phyloP scores from a whole-genome alignment of 2,888 invertebrate genomes.

The Himalopsyche japonica region DNA sequence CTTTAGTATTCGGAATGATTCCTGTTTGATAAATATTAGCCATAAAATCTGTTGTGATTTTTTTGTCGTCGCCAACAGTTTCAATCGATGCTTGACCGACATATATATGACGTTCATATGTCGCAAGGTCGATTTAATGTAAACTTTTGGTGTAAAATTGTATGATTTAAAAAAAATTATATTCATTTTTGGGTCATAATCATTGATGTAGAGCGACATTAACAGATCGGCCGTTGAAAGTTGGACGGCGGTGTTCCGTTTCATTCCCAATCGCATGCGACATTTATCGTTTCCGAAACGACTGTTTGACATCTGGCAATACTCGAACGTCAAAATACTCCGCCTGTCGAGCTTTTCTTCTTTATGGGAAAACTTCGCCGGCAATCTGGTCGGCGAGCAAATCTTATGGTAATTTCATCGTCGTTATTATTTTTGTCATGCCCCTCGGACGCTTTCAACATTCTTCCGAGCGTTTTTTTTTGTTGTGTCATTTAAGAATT shows the following conservation, averaged over 20 bases:
- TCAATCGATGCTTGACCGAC: too few species aligned
- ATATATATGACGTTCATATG: too few species aligned
- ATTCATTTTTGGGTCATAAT: too few species aligned
- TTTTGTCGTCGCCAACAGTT: too few species aligned
- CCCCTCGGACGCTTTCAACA: background rate
- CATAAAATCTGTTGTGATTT: too few species aligned
- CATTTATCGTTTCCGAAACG: slow-evolving; percentile 6
- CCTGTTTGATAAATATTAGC: too few species aligned
- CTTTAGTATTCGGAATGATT: too few species aligned
- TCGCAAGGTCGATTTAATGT: too few species aligned
- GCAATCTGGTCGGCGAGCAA: background rate
- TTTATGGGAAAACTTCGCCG: background rate
- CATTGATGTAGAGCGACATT: background rate
- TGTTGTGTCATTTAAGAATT: background rate
- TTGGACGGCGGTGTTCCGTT: background rate
- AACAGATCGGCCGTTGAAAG: background rate
- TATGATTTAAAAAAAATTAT: too few species aligned
- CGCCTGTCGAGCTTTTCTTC: background rate
- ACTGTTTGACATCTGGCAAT: slow-evolving; percentile 5
- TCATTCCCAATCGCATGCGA: background rate
- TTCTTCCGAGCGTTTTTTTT: background rate
- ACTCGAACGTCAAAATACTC: background rate
- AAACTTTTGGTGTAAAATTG: too few species aligned
- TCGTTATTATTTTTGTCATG: background rate
- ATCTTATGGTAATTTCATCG: background rate